Evolutionary conservation across 92 coral and sea anemone species (phyloP).

Genomic region (Heliopora coerulea): DNA sequence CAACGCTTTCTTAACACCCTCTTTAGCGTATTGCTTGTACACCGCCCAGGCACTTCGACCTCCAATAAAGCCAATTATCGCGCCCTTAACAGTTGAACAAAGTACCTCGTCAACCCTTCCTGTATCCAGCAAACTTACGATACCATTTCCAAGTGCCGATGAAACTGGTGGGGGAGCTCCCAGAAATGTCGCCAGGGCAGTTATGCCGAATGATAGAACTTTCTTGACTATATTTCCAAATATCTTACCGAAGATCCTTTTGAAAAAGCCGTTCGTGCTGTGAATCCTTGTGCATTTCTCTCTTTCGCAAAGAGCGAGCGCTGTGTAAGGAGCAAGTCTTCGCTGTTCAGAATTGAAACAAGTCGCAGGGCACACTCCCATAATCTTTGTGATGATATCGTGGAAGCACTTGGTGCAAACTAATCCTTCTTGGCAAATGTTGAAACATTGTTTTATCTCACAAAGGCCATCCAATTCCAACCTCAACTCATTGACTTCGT

Average conservation of each 20-base stretch:
- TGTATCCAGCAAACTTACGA: slow-evolving; percentile 17
- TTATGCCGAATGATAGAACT: neutral
- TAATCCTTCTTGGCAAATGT: slow-evolving; percentile 60
- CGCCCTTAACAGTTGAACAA: neutral
- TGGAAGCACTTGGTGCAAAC: slow-evolving; percentile 59
- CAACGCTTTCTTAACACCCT: neutral
- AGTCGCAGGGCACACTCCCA: slow-evolving; percentile 66
- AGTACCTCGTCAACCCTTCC: slow-evolving; percentile 19
- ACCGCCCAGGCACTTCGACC: neutral
- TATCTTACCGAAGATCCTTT: neutral
- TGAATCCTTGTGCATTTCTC: slow-evolving; percentile 35
- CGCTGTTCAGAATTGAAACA: slow-evolving; percentile 46
- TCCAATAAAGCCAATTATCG: neutral
- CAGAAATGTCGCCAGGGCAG: neutral
- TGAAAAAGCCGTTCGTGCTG: slow-evolving; percentile 23
- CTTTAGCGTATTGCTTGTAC: slow-evolving; percentile 8
- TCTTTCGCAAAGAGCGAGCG: slow-evolving; percentile 44
- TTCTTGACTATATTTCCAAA: neutral
- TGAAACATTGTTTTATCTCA: slow-evolving; percentile 47
- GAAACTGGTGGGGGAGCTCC: slow-evolving; percentile 4
- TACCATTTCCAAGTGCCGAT: neutral
- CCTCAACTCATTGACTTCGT: slow-evolving; percentile 19
- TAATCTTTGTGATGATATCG: slow-evolving; percentile 50
- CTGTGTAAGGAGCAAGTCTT: slow-evolving; percentile 48
- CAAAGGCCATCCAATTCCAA: slow-evolving; percentile 56